phyloP scores from a whole-genome alignment of 2,888 invertebrate genomes.

The Helicoverpa assulta region DNA sequence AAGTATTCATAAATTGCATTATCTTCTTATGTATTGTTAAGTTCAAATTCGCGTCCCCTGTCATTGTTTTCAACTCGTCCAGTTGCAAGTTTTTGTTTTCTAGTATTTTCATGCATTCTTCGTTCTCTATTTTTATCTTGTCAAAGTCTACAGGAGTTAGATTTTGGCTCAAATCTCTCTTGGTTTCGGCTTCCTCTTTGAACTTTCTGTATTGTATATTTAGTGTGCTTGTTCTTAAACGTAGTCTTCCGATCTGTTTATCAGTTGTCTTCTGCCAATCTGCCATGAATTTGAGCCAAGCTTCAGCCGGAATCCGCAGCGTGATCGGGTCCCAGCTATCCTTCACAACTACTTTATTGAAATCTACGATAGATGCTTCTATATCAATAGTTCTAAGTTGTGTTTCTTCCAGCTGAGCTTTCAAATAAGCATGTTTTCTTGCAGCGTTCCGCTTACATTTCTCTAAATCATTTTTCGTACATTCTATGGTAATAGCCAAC shows the following conservation, averaged over 20 bases:
- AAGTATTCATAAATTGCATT: conserved; percentile 84
- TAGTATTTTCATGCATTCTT: conserved; percentile 83
- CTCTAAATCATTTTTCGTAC: conserved; percentile 73
- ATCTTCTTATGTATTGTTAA: conserved; percentile 89
- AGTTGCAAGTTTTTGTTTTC: conserved; percentile 87
- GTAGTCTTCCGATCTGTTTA: conserved; percentile 88
- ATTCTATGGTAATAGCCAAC: conserved; percentile 84
- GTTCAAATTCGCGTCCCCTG: conserved; percentile 89
- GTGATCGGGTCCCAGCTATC: conserved; percentile 89
- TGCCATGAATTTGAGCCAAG: conserved; percentile 89
- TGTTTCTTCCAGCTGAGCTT: conserved; percentile 89
- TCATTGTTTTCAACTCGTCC: conserved; percentile 88
- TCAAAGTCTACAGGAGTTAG: conserved; percentile 90
- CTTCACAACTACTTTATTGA: conserved; percentile 86
- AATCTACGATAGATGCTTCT: conserved; percentile 81
- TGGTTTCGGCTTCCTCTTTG: conserved; percentile 81
- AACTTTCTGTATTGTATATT: conserved; percentile 88
- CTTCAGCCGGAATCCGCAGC: conserved; percentile 91
- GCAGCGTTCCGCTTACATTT: conserved; percentile 72
- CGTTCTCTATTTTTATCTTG: conserved; percentile 90
- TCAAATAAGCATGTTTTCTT: conserved; percentile 78
- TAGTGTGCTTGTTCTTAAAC: conserved; percentile 88
- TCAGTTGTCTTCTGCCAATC: conserved; percentile 90
- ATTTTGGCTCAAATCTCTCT: conserved; percentile 1
- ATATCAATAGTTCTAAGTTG: conserved; percentile 85